A percentile compares a stretch with the other conserved stretches of the same genome.
phyloP scores from a whole-genome alignment of 64 coral and sea anemone genomes.

The Porites lutea region DNA sequence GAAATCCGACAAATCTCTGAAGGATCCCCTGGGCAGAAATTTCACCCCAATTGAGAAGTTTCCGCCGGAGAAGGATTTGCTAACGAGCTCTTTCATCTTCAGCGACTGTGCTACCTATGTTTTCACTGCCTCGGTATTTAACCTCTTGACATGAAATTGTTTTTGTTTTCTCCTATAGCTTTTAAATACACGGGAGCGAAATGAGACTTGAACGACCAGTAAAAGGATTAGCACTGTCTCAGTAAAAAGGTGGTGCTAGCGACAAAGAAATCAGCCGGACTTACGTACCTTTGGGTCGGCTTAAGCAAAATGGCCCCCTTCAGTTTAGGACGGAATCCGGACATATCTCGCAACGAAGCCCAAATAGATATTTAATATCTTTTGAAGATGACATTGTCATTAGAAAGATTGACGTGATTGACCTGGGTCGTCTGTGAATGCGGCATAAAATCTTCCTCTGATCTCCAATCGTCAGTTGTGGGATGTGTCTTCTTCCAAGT shows the following conservation, averaged over 20 bases:
- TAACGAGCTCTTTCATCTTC: slow-evolving; percentile 12
- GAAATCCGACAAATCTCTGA: neutral
- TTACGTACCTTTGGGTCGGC: neutral
- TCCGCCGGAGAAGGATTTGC: neutral
- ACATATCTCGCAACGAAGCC: neutral
- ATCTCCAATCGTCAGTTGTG: neutral
- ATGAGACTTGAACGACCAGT: neutral
- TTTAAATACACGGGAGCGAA: neutral
- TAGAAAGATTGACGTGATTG: slow-evolving; percentile 19
- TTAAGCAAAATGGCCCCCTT: neutral
- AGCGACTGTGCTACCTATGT: neutral
- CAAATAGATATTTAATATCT: slow-evolving; percentile 59
- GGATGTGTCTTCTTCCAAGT: neutral
- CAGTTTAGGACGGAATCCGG: neutral
- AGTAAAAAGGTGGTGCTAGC: neutral
- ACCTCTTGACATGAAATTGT: slow-evolving; percentile 32
- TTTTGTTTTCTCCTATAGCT: neutral
- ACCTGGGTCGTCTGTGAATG: slow-evolving; percentile 5
- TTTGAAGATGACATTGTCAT: slow-evolving; percentile 46
- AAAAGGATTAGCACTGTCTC: neutral
- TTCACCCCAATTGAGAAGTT: neutral
- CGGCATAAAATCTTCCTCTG: neutral
- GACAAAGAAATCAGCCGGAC: neutral
- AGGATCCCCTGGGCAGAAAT: neutral
- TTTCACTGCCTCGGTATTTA: neutral